Evolutionary conservation across 2,888 invertebrate species (phyloP).

Genomic region (Brachypalpus laphriformis): DNA sequence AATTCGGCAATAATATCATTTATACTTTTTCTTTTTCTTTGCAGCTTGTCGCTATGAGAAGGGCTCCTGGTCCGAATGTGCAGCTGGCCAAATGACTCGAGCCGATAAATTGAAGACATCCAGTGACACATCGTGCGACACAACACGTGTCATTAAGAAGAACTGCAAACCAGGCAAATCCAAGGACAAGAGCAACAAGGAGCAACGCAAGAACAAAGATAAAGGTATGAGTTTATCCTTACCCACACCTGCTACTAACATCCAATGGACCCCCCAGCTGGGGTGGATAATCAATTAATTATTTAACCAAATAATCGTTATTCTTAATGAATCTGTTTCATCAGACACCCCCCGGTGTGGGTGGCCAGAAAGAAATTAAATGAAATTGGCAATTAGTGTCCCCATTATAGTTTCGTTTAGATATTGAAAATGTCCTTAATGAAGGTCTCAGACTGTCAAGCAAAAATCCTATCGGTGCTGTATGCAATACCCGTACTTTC

Average conservation of each 20-base stretch:
- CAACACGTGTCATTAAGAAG: slow-evolving; percentile 91
- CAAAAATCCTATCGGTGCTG: not conserved
- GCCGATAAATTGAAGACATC: slow-evolving; percentile 92
- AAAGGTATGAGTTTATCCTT: slow-evolving; percentile 84
- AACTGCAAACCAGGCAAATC: slow-evolving; percentile 92
- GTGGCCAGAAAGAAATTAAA: slow-evolving; percentile 32
- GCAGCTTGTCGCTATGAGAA: slow-evolving; percentile 94
- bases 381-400: slow-evolving; percentile 59
- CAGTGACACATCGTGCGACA: slow-evolving; percentile 92
- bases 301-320: slow-evolving; percentile 46
- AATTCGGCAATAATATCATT: not conserved
- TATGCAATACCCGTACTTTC: slow-evolving; percentile 16
- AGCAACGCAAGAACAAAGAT: slow-evolving; percentile 83
- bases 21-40: slow-evolving; percentile 15
- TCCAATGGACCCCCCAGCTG: not conserved
- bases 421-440: slow-evolving; percentile 51
- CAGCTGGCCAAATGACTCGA: slow-evolving; percentile 91
- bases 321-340: slow-evolving; percentile 29
- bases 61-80: slow-evolving; percentile 93
- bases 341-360: not conserved
- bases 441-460: not conserved
- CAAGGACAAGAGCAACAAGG: slow-evolving; percentile 83
- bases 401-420: slow-evolving; percentile 17
- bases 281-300: slow-evolving; percentile 45
- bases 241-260: not conserved